Base-by-base conservation (phyloP, 1,140 invertebrate species). In the Zaprionus ornatus region DNA sequence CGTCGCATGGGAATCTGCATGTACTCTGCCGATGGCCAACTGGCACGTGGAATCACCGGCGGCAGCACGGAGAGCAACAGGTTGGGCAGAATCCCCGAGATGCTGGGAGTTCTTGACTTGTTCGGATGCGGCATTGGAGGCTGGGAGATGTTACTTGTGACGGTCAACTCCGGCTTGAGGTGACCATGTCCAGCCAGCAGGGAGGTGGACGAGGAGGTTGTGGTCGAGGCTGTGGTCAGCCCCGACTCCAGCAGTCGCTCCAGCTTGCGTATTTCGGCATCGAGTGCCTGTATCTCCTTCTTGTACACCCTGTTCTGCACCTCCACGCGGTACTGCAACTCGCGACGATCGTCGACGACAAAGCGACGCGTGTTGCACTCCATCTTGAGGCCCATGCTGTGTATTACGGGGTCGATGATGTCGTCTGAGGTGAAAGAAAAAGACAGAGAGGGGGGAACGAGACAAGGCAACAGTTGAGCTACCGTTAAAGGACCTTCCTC, bases 231-330 rank as follows among this genome's bases (percentile, higher is more conserved):
- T 17, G 95, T 95, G 25, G 93, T 82, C 54, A 93, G 90, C 3
- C 93, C 93, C 50, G 94, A 92, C 19, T 94, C 93, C 21, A 97
- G 88, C 76, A 97, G 93, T 66, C 94, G 95, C 84, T 98, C 96
- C 70, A 98, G 93, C 68, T 96, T 95, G 19, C 94, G 94, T 40
- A 98, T 96, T 93, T 98, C 97, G 57, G 95, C 94, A 86, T 98
- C 97, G 54, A 98, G 92, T 66, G 96, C 95, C 27, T 95, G 94
- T 55, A 98, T 95, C 92, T 98, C 97, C 80, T 96, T 94, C 79
- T 96, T 96, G 91, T 98, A 98, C 3, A 98, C 97, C 77, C 96
- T 95, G 92, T 99, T 98, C 92, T 98, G 97, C 52, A 98, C 97
- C 93, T 98, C 97, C 3, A 97, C 96, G 57, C 97, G 94, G 92